Evolutionary conservation across 2,888 invertebrate genomes (phyloP), one percentile per base, ranked within the genome.

Genomic region (Hirtodrosophila histrioides): DNA sequence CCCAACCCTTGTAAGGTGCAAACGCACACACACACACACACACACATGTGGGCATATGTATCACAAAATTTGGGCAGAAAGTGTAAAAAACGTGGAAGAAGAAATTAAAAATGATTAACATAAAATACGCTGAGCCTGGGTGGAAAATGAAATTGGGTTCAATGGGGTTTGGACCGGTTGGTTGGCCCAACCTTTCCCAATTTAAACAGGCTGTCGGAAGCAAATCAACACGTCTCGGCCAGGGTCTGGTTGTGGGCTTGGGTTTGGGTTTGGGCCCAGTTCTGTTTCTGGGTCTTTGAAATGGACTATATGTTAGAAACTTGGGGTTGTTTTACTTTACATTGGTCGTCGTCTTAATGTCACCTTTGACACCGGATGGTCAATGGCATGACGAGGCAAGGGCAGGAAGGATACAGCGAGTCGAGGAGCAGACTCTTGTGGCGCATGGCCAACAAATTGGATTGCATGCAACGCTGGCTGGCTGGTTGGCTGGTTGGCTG

Each of bases 51-150:
- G 36, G 24, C 46, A 49, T 23, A 17, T 17, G 17, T 17, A 17
- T 17, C 17, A 17, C 17, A 17, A 17, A 17, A 17, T 69, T 68
- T 46, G 50, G 57, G 50, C 35, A 63, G 40, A 63, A 69, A 48
- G 51, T 58, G 51, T 45, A 39, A 41, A 57, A 61, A 73, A 55
- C 39, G 46, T 66, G 9, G 24, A 71, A 56, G 54, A 39, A 64
- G 70, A 70, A 84, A 67, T 80, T 74, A 72, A 75, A 79, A 85
- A 75, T 75, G 67, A 76, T 73, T 83, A 85, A 73, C 77, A 78
- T 74, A 64, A 69, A 86, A 69, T 63, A 53, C 60, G 58, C 17
- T 53, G 40, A 41, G 43, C 24, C 58, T 53, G 61, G 51, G 57
- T 43, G 40, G 44, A 48, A 70, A 61, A 49, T 45, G 46, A 41